Base-by-base conservation (phyloP, 2,797 vertebrate genomes). In the Anomalospiza imberbis region DNA sequence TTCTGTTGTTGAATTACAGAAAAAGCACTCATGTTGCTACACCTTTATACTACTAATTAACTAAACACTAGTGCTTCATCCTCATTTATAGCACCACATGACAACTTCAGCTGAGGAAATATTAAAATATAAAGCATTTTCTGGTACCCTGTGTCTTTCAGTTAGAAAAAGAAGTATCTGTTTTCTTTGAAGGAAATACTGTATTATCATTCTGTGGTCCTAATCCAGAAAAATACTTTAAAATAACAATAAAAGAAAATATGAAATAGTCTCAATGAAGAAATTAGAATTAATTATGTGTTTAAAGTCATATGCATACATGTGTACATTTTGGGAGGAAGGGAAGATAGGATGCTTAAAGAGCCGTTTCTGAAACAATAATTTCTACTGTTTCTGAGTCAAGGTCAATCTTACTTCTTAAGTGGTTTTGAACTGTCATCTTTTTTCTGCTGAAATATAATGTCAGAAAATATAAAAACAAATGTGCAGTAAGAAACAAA, bases 381-480 rank as follows among this genome's bases (percentile, higher is more conserved):
- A 6, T 71, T 81, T 91, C 25, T 83, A 28, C 9, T 38, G 6
- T 58, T 95, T 92, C 54, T 63, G 31, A 54, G 31, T 21, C 8
- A 85, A 75, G 57, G 60, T 40, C 11, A 47, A 10, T 65, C 36
- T 50, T 55, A 29, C 13, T 80, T 68, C 48, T 47, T 66, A 62
- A 80, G 55, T 44, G 7, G 4, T 57, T 91, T 73, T 83, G 24
- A 87, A 87, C 10, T 38, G 10, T 48, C 31, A 42, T 53, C n/a
- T 75, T 88, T 97, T 97, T 91, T 63, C 71, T 84, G 36, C 26
- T 66, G 75, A 48, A 77, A 61, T 44, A 29, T 36, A 78, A 54
- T 38, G 9, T 25, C 50, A 53, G 18, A 32, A 89, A 88, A 79
- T n/a, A 32, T 28, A 40, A 73, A 53, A 88, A 16, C 1, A n/a